Conservation (phyloP, 2,113 vertebrate species). For the Paedocypris sp. region DNA sequence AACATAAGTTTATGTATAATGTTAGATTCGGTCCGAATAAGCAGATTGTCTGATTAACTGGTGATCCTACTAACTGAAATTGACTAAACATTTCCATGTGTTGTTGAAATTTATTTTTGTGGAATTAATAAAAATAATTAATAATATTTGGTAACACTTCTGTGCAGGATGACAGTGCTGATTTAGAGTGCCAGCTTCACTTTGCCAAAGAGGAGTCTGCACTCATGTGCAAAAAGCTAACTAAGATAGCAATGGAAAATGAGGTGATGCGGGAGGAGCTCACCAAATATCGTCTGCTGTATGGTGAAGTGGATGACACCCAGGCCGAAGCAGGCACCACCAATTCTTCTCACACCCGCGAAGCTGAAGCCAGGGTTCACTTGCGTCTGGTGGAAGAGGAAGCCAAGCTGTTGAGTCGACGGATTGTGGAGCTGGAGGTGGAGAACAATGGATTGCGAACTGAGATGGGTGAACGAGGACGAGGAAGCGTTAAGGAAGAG, state of each 20-base stretch:
- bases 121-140: too few relatives aligned
- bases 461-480: constrained; percentile 80
- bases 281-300: constrained; percentile 74
- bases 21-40: too few relatives aligned
- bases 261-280: constrained; percentile 85
- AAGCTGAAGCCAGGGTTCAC: constrained; percentile 84
- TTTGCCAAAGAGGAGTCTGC: constrained; percentile 94
- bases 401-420: constrained; percentile 85
- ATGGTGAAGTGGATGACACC: constrained; percentile 70
- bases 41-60: too few relatives aligned
- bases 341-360: constrained; percentile 66
- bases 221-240: constrained; percentile 97
- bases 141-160: too few relatives aligned
- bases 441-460: constrained; percentile 88
- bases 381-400: constrained; percentile 94
- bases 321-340: constrained; percentile 58
- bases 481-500: constrained; percentile 68
- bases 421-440: constrained; percentile 92
- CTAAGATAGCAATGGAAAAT: constrained; percentile 82
- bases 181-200: constrained; percentile 91
- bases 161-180: constrained; percentile 80
- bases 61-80: too few relatives aligned
- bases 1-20: too few relatives aligned
- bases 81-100: too few relatives aligned
- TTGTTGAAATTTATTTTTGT: too few relatives aligned